Conservation (phyloP, 2,888 invertebrate species). For the Plutella xylostella region DNA sequence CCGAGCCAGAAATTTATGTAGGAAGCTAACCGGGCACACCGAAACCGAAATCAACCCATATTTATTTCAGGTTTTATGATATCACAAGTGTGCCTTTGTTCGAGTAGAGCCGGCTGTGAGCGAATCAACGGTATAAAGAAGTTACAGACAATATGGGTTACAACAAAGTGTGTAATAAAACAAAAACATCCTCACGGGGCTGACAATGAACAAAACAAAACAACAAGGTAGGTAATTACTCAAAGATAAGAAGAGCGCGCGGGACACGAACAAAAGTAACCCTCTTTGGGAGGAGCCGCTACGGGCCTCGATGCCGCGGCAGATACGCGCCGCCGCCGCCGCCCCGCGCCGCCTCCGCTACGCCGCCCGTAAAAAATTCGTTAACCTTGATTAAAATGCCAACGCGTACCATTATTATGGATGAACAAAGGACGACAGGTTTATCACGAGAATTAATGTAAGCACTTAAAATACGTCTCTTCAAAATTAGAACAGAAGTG, state of each 20-base stretch:
- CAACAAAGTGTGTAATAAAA: constrained; percentile 30
- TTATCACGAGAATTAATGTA: constrained; percentile 35
- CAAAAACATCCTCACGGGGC: constrained; percentile 28
- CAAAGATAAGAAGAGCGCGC: constrained; percentile 50
- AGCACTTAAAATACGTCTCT: constrained; percentile 15
- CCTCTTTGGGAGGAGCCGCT: constrained; percentile 12
- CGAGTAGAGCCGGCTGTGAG: background rate
- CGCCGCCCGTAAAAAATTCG: constrained; percentile 34
- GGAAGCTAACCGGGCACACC: too few relatives aligned
- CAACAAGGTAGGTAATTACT: constrained; percentile 49
- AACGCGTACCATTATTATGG: constrained; percentile 32
- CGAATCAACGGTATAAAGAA: background rate
- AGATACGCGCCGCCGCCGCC: constrained; percentile 21
- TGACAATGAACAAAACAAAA: constrained; percentile 41
- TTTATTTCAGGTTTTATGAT: too few relatives aligned
- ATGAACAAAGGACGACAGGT: constrained; percentile 35
- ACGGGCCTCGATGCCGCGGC: constrained; percentile 16
- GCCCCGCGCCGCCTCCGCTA: constrained; percentile 21
- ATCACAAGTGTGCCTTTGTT: too few relatives aligned
- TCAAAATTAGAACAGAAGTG: too few relatives aligned
- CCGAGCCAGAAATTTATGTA: too few relatives aligned
- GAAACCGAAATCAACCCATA: too few relatives aligned
- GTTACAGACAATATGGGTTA: constrained; percentile 5
- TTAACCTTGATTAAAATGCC: constrained; percentile 44
- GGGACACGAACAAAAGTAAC: constrained; percentile 29